Base-by-base conservation (phyloP, 2,113 vertebrate species). In the Jaculus jaculus region DNA sequence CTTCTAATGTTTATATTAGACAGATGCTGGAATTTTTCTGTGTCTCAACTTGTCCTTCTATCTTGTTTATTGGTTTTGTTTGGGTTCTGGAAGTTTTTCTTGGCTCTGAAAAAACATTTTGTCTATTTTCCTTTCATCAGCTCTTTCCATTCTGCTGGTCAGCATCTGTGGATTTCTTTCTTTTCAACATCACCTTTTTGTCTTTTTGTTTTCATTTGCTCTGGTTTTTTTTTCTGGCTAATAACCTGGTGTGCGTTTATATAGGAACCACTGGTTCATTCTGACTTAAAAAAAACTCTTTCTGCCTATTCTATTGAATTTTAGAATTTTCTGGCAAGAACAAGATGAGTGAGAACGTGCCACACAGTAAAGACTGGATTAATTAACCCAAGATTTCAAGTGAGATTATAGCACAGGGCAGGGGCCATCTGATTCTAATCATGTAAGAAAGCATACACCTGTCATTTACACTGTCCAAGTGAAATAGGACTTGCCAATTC, bases 301-400 rank as follows among this genome's bases (percentile, higher is more conserved):
- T 96, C 28, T 66, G 30, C 47, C 37, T 68, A 51, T 77, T 89
- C 10, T 60, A 71, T 65, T 61, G 83, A 42, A 2, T 47, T n/a
- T 65, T n/a, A 17, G 84, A 65, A 42, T 87, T 89, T 87, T 84
- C 86, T 73, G 79, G 71, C 54, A 54, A n/a, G 87, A 81, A 71
- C 47, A 86, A 84, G n/a, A 83, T 69, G n/a, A 58, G 23, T 84
- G 26, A 32, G 21, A 77, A 68, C 20, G 80, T 42, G 54, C 61
- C 42, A 66, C 61, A 77, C 30, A 80, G 58, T 69, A 72, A 15
- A 17, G 68, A 61, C 10, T 90, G 82, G 72, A 80, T 84, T 72
- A 54, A 54, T 87, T 66, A 79, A 9, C 77, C 93, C 77, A 37
- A 63, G 61, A 84, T 47, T 28, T 3, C 65, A 66, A 87, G 71